phyloP scores from a whole-genome alignment of 1,140 invertebrate species.

The Dolichoris vasculosae region DNA sequence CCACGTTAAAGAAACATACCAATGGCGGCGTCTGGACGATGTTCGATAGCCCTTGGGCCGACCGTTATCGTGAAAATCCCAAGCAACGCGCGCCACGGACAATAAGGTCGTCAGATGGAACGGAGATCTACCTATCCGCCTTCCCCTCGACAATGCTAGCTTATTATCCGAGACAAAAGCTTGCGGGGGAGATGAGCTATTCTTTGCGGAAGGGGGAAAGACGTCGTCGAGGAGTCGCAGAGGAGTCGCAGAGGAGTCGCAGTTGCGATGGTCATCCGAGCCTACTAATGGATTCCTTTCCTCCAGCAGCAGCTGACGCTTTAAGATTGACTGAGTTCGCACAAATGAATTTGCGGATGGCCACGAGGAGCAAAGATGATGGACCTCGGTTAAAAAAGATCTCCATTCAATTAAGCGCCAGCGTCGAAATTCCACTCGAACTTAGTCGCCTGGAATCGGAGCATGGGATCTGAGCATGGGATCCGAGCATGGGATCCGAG shows the following conservation, averaged over 20 bases:
- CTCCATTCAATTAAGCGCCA: conserved; percentile 34
- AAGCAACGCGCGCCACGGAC: conserved; percentile 58
- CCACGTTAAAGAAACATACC: conserved; percentile 48
- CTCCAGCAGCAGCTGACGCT: conserved; percentile 68
- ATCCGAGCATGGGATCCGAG: neutral
- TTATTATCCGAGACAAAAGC: conserved; percentile 71
- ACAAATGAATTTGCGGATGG: conserved; percentile 61
- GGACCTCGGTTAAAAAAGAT: conserved; percentile 35
- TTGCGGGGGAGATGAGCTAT: conserved; percentile 30
- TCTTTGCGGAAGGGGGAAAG: conserved; percentile 41
- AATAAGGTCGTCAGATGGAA: conserved; percentile 64
- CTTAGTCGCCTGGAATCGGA: neutral
- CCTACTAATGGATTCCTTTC: conserved; percentile 71
- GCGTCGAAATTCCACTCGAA: neutral
- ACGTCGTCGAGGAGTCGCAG: conserved; percentile 1
- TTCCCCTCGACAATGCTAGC: conserved; percentile 64
- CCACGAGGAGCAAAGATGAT: conserved; percentile 24
- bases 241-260: conserved; percentile 10
- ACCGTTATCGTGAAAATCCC: conserved; percentile 51
- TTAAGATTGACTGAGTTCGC: conserved; percentile 69
- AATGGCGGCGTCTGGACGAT: conserved; percentile 47
- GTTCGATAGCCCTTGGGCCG: conserved; percentile 34
- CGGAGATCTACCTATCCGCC: conserved; percentile 53
- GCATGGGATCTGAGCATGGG: no score
- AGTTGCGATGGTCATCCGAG: conserved; percentile 58